Conservation (phyloP, 2,113 vertebrate genomes). For the Ivindomyrus marchei region DNA sequence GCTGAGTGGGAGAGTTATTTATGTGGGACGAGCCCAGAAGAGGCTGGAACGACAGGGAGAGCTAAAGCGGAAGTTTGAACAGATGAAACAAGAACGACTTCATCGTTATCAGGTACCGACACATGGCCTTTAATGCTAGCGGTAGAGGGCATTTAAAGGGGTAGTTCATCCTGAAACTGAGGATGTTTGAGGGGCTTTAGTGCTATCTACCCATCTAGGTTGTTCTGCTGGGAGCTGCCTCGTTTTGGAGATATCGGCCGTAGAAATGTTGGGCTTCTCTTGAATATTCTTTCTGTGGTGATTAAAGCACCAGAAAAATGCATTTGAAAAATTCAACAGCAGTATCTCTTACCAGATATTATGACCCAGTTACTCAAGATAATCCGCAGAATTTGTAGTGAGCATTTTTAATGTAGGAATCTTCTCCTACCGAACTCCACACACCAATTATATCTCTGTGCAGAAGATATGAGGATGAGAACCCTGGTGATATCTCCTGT, state of each 20-base stretch:
- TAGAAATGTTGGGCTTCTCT: neutral
- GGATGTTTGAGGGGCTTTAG: neutral
- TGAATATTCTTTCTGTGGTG: too few species aligned
- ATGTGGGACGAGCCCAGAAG: slow-evolving; percentile 90
- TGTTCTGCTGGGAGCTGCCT: neutral
- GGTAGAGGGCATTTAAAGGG: neutral
- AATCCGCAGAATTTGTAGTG: neutral
- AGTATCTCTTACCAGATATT: too few species aligned
- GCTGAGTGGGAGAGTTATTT: slow-evolving; percentile 73
- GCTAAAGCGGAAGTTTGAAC: slow-evolving; percentile 85
- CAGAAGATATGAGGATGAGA: neutral
- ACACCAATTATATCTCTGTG: neutral
- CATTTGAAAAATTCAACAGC: too few species aligned
- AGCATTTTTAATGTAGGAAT: neutral
- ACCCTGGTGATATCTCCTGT: neutral
- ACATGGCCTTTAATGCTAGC: neutral
- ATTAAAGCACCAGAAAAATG: too few species aligned
- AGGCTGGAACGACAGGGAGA: slow-evolving; percentile 83
- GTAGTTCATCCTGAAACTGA: neutral
- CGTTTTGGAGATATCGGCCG: neutral
- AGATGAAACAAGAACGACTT: slow-evolving; percentile 86
- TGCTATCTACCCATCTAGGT: neutral
- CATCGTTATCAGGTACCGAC: slow-evolving; percentile 81
- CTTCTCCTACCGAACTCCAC: neutral
- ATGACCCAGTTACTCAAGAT: too few species aligned